A percentile compares a stretch with the other conserved stretches of the same genome.
phyloP scores from a whole-genome alignment of 2,888 invertebrate species.

The Drosophila prostipennis region DNA sequence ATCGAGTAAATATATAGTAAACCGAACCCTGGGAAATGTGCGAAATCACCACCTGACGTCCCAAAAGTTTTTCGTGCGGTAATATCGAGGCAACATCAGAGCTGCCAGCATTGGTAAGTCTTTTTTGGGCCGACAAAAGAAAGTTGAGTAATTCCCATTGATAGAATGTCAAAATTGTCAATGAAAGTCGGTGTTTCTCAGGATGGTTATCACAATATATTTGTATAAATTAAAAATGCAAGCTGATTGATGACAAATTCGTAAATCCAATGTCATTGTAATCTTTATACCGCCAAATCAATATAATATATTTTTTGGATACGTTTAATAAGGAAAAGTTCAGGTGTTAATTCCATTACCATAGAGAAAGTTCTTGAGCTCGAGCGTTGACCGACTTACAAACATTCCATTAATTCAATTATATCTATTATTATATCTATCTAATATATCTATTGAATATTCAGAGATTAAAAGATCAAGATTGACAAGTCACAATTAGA shows the following conservation, averaged over 20 bases:
- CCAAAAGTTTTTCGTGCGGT: not conserved
- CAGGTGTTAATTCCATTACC: slow-evolving; percentile 10
- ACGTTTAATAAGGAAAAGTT: not conserved
- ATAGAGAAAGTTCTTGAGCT: slow-evolving; percentile 3
- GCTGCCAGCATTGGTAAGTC: slow-evolving; percentile 31
- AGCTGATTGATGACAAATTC: not conserved
- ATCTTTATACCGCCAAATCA: not conserved
- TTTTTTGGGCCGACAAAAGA: slow-evolving; percentile 14
- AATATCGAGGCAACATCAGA: not conserved
- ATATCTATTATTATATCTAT: not conserved
- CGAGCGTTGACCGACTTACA: not conserved
- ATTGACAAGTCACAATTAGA: too few species aligned
- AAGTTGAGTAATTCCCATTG: slow-evolving; percentile 24
- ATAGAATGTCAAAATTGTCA: slow-evolving; percentile 14
- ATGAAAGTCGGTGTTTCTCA: not conserved
- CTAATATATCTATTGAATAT: too few species aligned
- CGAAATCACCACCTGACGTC: slow-evolving; percentile 37
- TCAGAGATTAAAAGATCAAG: too few species aligned
- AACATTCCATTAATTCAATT: not conserved
- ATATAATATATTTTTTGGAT: not conserved
- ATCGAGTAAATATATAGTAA: slow-evolving; percentile 18
- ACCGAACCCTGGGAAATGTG: slow-evolving; percentile 21
- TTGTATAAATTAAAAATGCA: not conserved
- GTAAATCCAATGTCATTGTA: not conserved
- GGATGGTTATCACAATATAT: not conserved